Evolutionary conservation across 2,113 vertebrate genomes (phyloP).

Genomic region (Motacilla tschutschensis): DNA sequence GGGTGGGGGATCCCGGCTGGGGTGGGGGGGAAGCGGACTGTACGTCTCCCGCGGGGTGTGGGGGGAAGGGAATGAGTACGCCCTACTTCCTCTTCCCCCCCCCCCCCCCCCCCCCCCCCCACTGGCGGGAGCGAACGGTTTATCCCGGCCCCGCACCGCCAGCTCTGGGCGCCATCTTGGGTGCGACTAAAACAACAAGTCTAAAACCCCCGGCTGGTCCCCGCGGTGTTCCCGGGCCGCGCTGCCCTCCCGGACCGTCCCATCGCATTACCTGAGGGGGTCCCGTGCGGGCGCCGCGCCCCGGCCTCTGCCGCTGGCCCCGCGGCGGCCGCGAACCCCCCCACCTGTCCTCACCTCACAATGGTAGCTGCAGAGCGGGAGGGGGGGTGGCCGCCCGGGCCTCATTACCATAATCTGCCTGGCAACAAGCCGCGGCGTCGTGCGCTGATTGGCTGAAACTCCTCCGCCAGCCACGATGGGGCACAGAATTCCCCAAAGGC

Average conservation of each 20-base stretch:
- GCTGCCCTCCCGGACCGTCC: slow-evolving; percentile 2
- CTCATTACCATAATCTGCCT: slow-evolving; percentile 89
- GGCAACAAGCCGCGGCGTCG: slow-evolving; percentile 67
- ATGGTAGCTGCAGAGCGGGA: slow-evolving; percentile 89
- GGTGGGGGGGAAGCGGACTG: not conserved
- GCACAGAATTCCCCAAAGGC: not conserved
- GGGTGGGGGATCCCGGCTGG: slow-evolving; percentile 18
- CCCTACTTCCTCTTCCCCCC: not conserved
- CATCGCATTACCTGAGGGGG: slow-evolving; percentile 48
- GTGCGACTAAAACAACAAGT: no score
- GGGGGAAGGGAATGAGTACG: not conserved
- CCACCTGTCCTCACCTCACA: slow-evolving; percentile 88
- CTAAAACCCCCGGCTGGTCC: slow-evolving; percentile 17
- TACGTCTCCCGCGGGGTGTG: not conserved
- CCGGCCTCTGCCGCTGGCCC: not conserved
- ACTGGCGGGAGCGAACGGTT: slow-evolving; percentile 37
- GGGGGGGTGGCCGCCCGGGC: slow-evolving; percentile 63
- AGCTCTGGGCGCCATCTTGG: no score
- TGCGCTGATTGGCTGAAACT: slow-evolving; percentile 62
- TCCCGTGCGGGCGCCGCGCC: slow-evolving; percentile 13
- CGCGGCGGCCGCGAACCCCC: slow-evolving; percentile 25
- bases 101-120: slow-evolving; percentile 2
- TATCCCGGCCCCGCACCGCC: no score
- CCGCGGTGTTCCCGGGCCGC: not conserved
- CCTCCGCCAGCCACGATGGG: not conserved